Evolutionary conservation across 2,113 vertebrate genomes (phyloP).

Genomic region (Laticauda colubrina): DNA sequence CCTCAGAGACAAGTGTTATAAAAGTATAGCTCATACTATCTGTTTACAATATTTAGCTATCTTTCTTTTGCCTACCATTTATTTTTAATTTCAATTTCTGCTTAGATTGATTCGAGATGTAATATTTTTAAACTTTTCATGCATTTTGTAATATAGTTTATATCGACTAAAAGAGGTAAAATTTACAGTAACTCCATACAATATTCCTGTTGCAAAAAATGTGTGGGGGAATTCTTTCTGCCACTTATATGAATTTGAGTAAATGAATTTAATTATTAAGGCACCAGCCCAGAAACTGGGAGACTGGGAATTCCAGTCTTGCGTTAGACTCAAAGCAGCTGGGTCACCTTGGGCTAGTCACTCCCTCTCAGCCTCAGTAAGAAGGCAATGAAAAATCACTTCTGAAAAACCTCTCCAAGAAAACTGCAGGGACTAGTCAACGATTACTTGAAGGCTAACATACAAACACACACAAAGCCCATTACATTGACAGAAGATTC

Average conservation of each 20-base stretch:
- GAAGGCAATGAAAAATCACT: background rate
- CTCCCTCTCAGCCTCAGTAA: background rate
- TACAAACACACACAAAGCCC: background rate
- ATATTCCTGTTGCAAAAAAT: conserved; percentile 4
- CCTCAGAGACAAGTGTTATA: conserved; percentile 53
- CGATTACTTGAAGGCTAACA: background rate
- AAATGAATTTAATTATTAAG: background rate
- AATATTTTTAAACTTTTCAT: conserved; percentile 42
- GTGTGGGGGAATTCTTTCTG: background rate
- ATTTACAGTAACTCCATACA: background rate
- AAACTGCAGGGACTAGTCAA: background rate
- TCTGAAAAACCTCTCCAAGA: background rate
- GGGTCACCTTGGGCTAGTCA: background rate
- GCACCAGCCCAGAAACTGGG: background rate
- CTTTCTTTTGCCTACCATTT: conserved; percentile 38
- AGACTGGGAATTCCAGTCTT: background rate
- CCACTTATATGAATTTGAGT: conserved; percentile 9
- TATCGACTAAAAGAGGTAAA: background rate
- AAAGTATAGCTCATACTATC: conserved; percentile 39
- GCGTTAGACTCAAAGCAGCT: background rate
- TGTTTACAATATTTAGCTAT: conserved; percentile 51
- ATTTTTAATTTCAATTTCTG: conserved; percentile 40
- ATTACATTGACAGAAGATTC: background rate
- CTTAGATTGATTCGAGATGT: conserved; percentile 35
- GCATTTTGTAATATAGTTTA: conserved; percentile 8